A percentile compares a stretch with the other conserved stretches of the same genome.
Evolutionary conservation across 2,888 invertebrate species (phyloP).

Genomic region (Hofmannophila pseudospretella): DNA sequence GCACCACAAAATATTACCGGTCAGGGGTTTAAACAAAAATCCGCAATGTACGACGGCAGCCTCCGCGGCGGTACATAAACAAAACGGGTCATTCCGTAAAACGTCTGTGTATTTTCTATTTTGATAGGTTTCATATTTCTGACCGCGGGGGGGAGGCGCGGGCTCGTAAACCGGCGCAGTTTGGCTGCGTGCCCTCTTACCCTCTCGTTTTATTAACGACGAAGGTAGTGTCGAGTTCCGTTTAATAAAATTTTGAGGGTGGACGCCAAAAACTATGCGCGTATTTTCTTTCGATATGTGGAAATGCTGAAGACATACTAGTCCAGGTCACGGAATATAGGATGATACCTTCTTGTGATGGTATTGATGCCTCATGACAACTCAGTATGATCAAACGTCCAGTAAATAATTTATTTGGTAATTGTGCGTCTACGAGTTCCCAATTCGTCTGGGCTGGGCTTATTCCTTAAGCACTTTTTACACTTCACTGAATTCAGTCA

Average conservation of each 20-base stretch:
- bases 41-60: slow-evolving; percentile 6
- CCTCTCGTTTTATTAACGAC: slow-evolving; percentile 11
- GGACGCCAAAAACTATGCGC: neutral
- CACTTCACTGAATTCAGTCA: no score
- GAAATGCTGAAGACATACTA: no score
- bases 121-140: slow-evolving; percentile 60
- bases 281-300: no score
- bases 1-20: slow-evolving; percentile 10
- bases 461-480: no score
- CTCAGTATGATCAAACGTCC: no score
- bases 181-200: slow-evolving; percentile 49
- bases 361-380: no score
- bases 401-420: no score
- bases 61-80: slow-evolving; percentile 31
- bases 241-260: slow-evolving; percentile 1
- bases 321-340: no score
- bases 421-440: no score
- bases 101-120: slow-evolving; percentile 44
- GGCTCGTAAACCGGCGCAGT: slow-evolving; percentile 40
- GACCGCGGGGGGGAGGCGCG: slow-evolving; percentile 50
- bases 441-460: no score
- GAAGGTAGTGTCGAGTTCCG: slow-evolving; percentile 9
- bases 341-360: no score
- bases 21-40: slow-evolving; percentile 18
- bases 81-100: slow-evolving; percentile 45